Base-by-base conservation (phyloP, 1,140 invertebrate species). In the Drosophila nebulosa region DNA sequence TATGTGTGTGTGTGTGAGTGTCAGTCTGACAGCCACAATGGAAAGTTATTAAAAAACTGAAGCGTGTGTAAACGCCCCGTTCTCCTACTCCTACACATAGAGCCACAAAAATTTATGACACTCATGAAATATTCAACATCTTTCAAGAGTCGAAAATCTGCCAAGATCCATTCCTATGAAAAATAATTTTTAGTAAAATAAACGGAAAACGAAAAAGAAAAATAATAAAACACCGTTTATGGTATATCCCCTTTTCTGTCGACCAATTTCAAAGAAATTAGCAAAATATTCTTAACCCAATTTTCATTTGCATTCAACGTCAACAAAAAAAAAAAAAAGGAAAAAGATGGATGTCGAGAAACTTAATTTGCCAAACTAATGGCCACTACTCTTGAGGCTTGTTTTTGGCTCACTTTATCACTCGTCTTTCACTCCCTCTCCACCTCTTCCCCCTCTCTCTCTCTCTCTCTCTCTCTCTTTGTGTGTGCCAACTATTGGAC, bases 81-180 rank as follows among this genome's bases (percentile, higher is more conserved):
- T 53, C 72, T 58, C 64, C n/a, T n/a, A 58, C 64, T 52, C 52
- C 52, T 4, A 9, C 9, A n/a, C n/a, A n/a, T n/a, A n/a, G n/a
- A 21, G 32, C 24, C 26, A 69, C 18, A 39, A 53, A 76, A 70
- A 77, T 80, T 70, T 80, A 77, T 85, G 81, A 60, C 63, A 65
- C 77, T 86, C 80, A 85, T 85, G 78, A 85, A 85, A 80, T 86
- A 85, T 85, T 85, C 80, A 85, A 53, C 69, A 78, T 86, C 69
- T 71, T 70, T 58, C 53, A 32, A 36, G 66, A 65, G 51, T 59
- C 74, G 60, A 73, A 79, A 77, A 73, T 79, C 72, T 67, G 73
- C 65, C 77, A 80, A 73, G 66, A 85, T 74, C 53, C 27, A 55
- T 46, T 64, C 64, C 65, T 86, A 84, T 84, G 73, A 84, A 77